A percentile compares a stretch with the other conserved stretches of the same genome.
Evolutionary conservation across 2,888 invertebrate genomes (phyloP).

Genomic region (Melieria crassipennis): DNA sequence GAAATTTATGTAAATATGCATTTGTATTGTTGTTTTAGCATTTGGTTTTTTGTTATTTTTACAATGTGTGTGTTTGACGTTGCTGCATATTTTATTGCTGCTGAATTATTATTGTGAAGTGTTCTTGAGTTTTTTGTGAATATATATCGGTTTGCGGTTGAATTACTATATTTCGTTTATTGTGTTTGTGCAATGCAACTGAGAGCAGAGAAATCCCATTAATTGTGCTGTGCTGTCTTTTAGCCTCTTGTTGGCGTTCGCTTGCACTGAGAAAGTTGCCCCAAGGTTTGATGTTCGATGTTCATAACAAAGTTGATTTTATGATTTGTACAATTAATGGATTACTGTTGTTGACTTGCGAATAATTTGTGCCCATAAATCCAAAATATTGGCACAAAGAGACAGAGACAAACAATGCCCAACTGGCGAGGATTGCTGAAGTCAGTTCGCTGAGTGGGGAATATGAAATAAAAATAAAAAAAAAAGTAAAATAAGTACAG

Average conservation of each 20-base stretch:
- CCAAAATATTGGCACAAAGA: too few relatives aligned
- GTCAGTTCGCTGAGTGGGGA: too few relatives aligned
- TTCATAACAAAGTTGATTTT: neutral
- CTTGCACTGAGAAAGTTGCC: neutral
- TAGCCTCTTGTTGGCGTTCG: neutral
- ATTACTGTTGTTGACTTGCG: neutral
- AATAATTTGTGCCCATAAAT: too few relatives aligned
- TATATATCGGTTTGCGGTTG: too few relatives aligned
- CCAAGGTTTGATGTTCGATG: conserved; percentile 7
- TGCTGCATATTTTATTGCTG: neutral
- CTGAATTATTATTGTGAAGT: neutral
- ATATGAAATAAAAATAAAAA: too few relatives aligned
- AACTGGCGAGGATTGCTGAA: too few relatives aligned
- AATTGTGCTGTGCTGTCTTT: neutral
- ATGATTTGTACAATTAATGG: neutral
- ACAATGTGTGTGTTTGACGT: conserved; percentile 3
- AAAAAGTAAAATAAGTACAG: too few relatives aligned
- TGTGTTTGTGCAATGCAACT: neutral
- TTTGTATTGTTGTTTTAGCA: conserved; percentile 25
- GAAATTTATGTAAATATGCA: conserved; percentile 40
- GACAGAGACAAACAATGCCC: too few relatives aligned
- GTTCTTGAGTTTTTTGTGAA: too few relatives aligned
- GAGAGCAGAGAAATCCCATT: neutral
- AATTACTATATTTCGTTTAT: too few relatives aligned
- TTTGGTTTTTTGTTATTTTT: neutral